phyloP scores from a whole-genome alignment of 2,797 vertebrate species.

The Sphaeramia orbicularis region DNA sequence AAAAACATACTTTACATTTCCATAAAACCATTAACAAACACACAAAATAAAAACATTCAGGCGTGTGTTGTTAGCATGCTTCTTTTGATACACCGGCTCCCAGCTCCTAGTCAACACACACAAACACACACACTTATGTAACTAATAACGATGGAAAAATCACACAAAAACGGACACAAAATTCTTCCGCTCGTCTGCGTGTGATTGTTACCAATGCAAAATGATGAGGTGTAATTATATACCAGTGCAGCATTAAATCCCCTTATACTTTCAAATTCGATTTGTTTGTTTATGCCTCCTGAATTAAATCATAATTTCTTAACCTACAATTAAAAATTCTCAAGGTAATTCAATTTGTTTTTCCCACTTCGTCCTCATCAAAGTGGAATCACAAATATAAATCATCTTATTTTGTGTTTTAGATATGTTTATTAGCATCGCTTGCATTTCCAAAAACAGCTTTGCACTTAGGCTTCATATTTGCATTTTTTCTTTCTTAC shows the following conservation, averaged over 20 bases:
- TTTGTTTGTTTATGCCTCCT: conserved; percentile 26
- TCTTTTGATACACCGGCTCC: conserved; percentile 33
- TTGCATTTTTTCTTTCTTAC: conserved; percentile 15
- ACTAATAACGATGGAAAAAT: background rate
- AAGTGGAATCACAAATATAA: conserved; percentile 25
- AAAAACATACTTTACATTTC: background rate
- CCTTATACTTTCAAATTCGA: conserved; percentile 25
- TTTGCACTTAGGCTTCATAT: background rate
- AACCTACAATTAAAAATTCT: conserved; percentile 50
- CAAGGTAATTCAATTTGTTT: conserved; percentile 37
- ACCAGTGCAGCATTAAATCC: background rate
- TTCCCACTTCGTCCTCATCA: conserved; percentile 12
- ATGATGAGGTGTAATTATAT: conserved; percentile 27
- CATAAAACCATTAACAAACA: background rate
- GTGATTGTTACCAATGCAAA: conserved; percentile 12
- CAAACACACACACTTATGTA: conserved; percentile 32
- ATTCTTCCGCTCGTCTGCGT: background rate
- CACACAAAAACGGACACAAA: background rate
- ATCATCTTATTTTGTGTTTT: conserved; percentile 26
- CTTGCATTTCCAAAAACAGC: conserved; percentile 25
- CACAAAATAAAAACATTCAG: conserved; percentile 42
- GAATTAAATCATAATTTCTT: conserved; percentile 17
- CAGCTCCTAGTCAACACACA: conserved; percentile 26
- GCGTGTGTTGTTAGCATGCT: conserved; percentile 47
- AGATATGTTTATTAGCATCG: conserved; percentile 1